phyloP scores from a whole-genome alignment of 2,113 vertebrate species.

The Cololabis saira region DNA sequence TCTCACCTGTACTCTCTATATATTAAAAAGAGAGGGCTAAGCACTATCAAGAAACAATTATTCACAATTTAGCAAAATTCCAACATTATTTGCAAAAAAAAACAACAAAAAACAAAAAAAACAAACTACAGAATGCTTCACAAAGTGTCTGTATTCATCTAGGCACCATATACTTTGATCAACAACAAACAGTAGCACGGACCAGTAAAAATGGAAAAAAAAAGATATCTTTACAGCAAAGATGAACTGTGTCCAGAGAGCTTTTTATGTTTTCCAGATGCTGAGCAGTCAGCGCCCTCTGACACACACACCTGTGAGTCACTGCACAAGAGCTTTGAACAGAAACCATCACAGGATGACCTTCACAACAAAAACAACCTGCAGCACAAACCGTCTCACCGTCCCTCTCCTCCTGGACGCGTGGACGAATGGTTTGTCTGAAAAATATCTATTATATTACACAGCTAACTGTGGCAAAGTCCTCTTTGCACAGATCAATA shows the following conservation, averaged over 20 bases:
- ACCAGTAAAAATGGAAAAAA: constrained; percentile 26
- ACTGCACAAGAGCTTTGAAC: constrained; percentile 26
- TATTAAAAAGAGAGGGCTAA: constrained; percentile 64
- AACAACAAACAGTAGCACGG: constrained; percentile 19
- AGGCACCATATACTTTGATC: constrained; percentile 62
- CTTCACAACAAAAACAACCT: constrained; percentile 26
- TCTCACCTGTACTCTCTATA: constrained; percentile 58
- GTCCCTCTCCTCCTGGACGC: not conserved
- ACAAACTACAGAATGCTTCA: constrained; percentile 46
- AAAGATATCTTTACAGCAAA: not conserved
- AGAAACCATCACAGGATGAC: constrained; percentile 34
- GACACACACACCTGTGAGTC: constrained; percentile 23
- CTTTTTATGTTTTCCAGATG: constrained; percentile 23
- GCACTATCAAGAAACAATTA: constrained; percentile 52
- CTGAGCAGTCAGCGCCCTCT: not conserved
- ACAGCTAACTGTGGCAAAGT: constrained; percentile 12
- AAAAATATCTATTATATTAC: no score
- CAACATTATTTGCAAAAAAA: constrained; percentile 20
- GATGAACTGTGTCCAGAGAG: constrained; percentile 24
- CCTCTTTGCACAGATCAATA: constrained; percentile 5
- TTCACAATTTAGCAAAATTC: no score
- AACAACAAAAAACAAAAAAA: constrained; percentile 41
- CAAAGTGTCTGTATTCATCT: constrained; percentile 43
- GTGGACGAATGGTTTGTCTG: constrained; percentile 4
- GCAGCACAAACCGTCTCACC: constrained; percentile 23